Conservation (phyloP, 2,797 vertebrate genomes). For the Microctenopoma stevenorrisi region DNA sequence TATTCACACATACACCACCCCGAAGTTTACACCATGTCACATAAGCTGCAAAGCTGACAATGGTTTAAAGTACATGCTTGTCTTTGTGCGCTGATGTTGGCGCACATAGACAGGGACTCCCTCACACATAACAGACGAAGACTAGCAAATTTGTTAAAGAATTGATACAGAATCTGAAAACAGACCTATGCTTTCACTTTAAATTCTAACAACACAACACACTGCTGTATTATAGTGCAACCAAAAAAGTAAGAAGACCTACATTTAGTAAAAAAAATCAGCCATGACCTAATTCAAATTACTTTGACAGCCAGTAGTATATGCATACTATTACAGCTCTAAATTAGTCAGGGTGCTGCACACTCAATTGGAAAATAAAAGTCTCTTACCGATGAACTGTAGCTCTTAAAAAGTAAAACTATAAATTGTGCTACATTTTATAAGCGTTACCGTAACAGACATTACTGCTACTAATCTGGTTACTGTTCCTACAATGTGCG, state of each 20-base stretch:
- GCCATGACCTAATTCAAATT: not conserved
- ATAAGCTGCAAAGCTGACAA: conserved; percentile 52
- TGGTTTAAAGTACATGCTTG: conserved; percentile 10
- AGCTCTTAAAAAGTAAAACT: conserved; percentile 8
- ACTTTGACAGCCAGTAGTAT: conserved; percentile 1
- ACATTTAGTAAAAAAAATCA: not conserved
- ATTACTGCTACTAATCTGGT: not conserved
- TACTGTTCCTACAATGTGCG: not conserved
- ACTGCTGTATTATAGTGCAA: not conserved
- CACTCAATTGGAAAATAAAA: not conserved
- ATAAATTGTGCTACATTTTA: not conserved
- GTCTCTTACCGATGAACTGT: conserved; percentile 9
- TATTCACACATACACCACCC: conserved; percentile 25
- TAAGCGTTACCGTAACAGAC: conserved; percentile 2
- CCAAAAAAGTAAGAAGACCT: not conserved
- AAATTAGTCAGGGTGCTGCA: not conserved
- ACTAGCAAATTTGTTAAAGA: not conserved
- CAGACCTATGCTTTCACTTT: not conserved
- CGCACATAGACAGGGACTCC: too few relatives aligned
- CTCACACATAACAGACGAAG: not conserved
- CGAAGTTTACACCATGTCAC: conserved; percentile 28
- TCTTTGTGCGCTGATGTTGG: conserved; percentile 13
- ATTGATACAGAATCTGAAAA: not conserved
- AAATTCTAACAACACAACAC: not conserved
- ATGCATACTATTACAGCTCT: not conserved